These are phyloP conservation scores for Sebastes minor DNA, from an alignment of 2,797 vertebrate genomes.

Conservation along the genomic window DNA sequence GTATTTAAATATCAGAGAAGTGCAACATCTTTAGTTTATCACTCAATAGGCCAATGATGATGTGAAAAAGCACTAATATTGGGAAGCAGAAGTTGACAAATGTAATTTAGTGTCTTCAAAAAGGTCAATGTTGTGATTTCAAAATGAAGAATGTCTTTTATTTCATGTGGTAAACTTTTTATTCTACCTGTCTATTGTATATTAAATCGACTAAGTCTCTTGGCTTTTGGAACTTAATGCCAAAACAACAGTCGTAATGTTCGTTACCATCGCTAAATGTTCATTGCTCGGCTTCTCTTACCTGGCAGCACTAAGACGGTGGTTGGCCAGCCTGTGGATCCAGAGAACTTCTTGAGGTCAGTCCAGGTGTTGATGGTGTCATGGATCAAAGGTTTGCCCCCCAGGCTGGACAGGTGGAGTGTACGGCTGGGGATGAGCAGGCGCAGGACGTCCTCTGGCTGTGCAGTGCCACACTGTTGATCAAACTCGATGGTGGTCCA, in stretches of 20 bases:
- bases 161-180: neutral
- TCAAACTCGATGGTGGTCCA: conserved; percentile 99
- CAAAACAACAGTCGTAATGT: neutral
- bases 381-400: conserved; percentile 89
- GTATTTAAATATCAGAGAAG: neutral
- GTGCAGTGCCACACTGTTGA: conserved; percentile 96
- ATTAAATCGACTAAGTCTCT: neutral
- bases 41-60: neutral
- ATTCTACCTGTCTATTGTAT: neutral
- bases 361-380: conserved; percentile 98
- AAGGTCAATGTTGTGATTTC: neutral
- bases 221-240: neutral
- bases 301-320: conserved; percentile 95
- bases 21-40: neutral
- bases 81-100: neutral
- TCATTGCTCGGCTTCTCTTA: conserved; percentile 53
- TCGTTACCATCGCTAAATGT: neutral
- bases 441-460: conserved; percentile 95
- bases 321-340: conserved; percentile 94
- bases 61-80: neutral
- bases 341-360: conserved; percentile 96
- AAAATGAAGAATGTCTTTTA: neutral
- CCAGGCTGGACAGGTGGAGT: conserved; percentile 88
- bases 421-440: conserved; percentile 93
- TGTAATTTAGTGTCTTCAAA: neutral